Percentiles rank a stretch among this genome's conserved stretches.
These are phyloP conservation scores for Chrysocyon brachyurus DNA, from an alignment of 2,797 vertebrate genomes.

Conservation along the genomic window DNA sequence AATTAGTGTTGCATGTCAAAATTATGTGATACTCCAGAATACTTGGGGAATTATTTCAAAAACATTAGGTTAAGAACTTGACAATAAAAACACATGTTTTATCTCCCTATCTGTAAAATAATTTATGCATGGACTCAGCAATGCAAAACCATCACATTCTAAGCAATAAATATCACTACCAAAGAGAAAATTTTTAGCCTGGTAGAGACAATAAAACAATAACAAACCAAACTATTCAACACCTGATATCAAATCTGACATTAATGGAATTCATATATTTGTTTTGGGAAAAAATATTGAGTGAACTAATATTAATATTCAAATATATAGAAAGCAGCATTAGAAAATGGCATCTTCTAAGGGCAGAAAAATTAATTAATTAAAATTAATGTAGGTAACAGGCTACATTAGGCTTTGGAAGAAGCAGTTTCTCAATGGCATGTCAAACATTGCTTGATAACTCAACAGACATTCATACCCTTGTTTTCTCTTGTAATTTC, in stretches of 20 bases:
- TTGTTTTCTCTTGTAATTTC: neutral
- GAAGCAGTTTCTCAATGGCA: neutral
- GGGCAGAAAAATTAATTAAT: neutral
- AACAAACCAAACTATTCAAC: neutral
- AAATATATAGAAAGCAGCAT: neutral
- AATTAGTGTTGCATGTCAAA: neutral
- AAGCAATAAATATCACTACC: neutral
- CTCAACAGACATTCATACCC: neutral
- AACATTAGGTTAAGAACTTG: neutral
- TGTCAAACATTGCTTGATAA: neutral
- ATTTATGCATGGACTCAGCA: constrained; percentile 31
- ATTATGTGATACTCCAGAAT: neutral
- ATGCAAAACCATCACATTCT: constrained; percentile 6
- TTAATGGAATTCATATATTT: neutral
- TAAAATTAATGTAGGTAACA: neutral
- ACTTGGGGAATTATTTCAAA: constrained; percentile 11
- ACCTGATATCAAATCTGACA: neutral
- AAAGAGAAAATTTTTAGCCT: neutral
- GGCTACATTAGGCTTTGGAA: neutral
- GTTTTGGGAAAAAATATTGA: neutral
- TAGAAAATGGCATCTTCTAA: neutral
- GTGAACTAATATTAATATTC: neutral
- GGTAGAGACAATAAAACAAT: neutral
- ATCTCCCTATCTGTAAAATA: neutral
- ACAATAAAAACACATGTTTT: constrained; percentile 25